Conservation (phyloP, 1,140 invertebrate species). For the Antheraea mylitta region DNA sequence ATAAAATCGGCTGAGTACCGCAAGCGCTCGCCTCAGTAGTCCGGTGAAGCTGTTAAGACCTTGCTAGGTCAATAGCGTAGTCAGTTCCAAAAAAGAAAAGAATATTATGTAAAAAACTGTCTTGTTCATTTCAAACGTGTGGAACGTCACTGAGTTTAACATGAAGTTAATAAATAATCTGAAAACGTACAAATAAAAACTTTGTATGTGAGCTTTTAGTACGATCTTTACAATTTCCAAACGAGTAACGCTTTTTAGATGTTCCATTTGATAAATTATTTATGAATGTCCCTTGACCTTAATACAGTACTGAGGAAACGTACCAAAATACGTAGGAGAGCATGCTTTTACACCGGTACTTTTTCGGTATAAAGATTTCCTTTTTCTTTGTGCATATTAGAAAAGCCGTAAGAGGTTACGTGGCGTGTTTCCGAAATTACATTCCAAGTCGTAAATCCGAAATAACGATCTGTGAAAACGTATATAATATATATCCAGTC, state of each 20-base stretch:
- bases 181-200: slow-evolving; percentile 25
- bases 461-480: slow-evolving; percentile 58
- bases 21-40: no score
- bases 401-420: slow-evolving; percentile 51
- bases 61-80: no score
- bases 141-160: slow-evolving; percentile 6
- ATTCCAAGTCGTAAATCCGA: slow-evolving; percentile 48
- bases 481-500: slow-evolving; percentile 30
- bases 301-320: slow-evolving; percentile 40
- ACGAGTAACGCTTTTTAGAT: slow-evolving; percentile 35
- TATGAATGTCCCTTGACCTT: slow-evolving; percentile 51
- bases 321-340: slow-evolving; percentile 49
- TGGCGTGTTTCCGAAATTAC: slow-evolving; percentile 50
- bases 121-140: neutral
- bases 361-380: slow-evolving; percentile 45
- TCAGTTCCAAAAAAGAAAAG: no score
- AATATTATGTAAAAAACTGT: neutral
- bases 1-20: no score
- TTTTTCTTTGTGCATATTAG: slow-evolving; percentile 69
- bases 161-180: slow-evolving; percentile 12
- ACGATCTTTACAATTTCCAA: slow-evolving; percentile 37
- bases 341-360: slow-evolving; percentile 52
- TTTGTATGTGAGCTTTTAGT: slow-evolving; percentile 31
- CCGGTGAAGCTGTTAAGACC: no score
- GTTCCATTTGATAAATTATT: slow-evolving; percentile 58